These are phyloP conservation scores for Botia kubotai DNA, from an alignment of 2,797 vertebrate species.

Conservation along the genomic window DNA sequence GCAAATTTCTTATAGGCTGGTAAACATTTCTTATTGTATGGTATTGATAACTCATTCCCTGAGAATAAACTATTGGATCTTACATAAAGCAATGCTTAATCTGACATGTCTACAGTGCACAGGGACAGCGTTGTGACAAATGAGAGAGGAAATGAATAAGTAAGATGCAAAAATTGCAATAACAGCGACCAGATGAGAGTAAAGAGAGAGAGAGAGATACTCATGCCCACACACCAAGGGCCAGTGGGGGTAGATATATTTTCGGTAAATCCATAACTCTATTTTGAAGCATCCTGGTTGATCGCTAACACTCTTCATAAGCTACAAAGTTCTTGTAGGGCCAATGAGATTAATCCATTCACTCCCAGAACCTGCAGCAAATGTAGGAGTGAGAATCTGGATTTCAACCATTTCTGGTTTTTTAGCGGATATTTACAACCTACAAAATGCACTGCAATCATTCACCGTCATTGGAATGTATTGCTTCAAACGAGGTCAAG, in stretches of 20 bases:
- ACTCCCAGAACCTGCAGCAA: conserved; percentile 8
- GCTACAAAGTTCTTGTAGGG: not conserved
- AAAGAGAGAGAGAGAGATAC: conserved; percentile 38
- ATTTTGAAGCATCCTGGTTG: conserved; percentile 47
- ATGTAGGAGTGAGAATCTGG: not conserved
- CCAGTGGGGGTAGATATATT: conserved; percentile 56
- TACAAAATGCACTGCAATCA: not conserved
- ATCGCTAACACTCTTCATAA: conserved; percentile 40
- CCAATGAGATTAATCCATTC: conserved; percentile 1
- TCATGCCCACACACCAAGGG: conserved; percentile 52
- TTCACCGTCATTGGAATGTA: not conserved
- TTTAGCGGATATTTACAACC: conserved; percentile 6
- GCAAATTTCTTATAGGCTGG: conserved; percentile 19
- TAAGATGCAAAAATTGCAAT: conserved; percentile 24
- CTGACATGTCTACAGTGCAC: not conserved
- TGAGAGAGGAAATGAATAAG: not conserved
- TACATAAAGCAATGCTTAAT: not conserved
- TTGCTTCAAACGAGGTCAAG: conserved; percentile 15
- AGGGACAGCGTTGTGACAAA: not conserved
- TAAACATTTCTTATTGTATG: conserved; percentile 14
- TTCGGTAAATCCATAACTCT: conserved; percentile 51
- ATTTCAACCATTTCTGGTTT: not conserved
- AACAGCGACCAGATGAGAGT: conserved; percentile 37
- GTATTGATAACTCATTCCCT: conserved; percentile 23
- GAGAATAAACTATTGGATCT: not conserved